phyloP scores from a whole-genome alignment of 2,113 vertebrate species.

The Thymallus thymallus region DNA sequence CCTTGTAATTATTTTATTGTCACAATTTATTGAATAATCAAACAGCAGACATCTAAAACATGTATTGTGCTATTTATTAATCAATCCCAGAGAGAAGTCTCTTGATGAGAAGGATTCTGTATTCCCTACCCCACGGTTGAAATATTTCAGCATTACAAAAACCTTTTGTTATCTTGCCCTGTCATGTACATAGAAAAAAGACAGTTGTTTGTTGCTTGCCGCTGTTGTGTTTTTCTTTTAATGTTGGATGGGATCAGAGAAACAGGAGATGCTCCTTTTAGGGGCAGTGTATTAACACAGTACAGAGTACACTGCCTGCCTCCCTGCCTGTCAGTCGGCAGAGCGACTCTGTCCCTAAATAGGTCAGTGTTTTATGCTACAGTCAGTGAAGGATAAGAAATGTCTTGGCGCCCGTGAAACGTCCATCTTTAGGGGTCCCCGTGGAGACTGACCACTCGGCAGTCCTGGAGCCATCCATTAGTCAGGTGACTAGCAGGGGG shows the following conservation, averaged over 20 bases:
- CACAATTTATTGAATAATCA: too few relatives aligned
- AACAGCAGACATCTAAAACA: neutral
- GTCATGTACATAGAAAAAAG: neutral
- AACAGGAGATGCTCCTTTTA: constrained; percentile 6
- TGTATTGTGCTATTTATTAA: neutral
- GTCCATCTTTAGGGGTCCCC: constrained; percentile 31
- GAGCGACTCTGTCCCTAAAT: constrained; percentile 46
- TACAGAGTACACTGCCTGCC: constrained; percentile 4
- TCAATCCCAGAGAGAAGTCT: neutral
- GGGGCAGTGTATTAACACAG: constrained; percentile 27
- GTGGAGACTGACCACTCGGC: constrained; percentile 13
- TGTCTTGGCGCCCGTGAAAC: constrained; percentile 44
- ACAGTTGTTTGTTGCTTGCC: neutral
- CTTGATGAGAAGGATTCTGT: too few relatives aligned
- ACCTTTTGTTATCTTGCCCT: neutral
- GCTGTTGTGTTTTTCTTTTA: constrained; percentile 10
- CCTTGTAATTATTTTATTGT: too few relatives aligned
- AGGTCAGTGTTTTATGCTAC: constrained; percentile 65
- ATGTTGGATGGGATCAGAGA: constrained; percentile 4
- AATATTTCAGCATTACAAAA: neutral
- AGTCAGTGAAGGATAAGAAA: constrained; percentile 47
- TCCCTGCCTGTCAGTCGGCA: constrained; percentile 38
- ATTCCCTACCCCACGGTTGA: neutral
- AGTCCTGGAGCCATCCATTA: constrained; percentile 11
- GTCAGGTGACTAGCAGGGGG: constrained; percentile 34